Conservation (phyloP, 2,797 vertebrate genomes). For the Acanthornis magna region DNA sequence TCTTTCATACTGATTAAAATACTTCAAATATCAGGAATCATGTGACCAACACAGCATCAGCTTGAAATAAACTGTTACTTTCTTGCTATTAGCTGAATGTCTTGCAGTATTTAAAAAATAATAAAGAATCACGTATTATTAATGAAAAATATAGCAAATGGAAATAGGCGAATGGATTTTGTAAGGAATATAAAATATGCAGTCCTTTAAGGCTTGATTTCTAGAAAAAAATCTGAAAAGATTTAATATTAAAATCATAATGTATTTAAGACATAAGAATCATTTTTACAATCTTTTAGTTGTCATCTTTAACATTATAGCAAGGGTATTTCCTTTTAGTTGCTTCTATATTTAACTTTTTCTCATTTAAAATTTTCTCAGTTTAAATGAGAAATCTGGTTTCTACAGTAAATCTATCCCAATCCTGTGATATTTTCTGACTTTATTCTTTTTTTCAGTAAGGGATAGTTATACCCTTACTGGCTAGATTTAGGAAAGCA, state of each 20-base stretch:
- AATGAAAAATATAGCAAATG: background rate
- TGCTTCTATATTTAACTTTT: background rate
- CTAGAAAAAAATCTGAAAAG: background rate
- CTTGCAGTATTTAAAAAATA: background rate
- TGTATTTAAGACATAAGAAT: background rate
- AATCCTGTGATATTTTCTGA: background rate
- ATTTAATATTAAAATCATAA: background rate
- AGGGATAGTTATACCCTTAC: background rate
- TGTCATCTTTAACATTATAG: background rate
- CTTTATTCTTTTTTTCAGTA: background rate
- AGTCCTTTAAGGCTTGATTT: background rate
- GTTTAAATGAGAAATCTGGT: background rate
- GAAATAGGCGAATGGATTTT: background rate
- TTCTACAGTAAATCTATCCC: background rate
- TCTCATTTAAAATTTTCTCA: background rate
- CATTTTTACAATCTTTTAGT: background rate
- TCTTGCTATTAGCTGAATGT: background rate
- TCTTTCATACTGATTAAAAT: slow-evolving; percentile 54
- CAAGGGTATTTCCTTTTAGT: background rate
- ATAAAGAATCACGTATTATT: background rate
- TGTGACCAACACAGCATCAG: background rate
- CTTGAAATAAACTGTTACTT: background rate
- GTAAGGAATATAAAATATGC: background rate
- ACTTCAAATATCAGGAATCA: slow-evolving; percentile 43
- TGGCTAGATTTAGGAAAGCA: background rate